Conservation (phyloP, 2,797 vertebrate species). For the Notolabrus celidotus region DNA sequence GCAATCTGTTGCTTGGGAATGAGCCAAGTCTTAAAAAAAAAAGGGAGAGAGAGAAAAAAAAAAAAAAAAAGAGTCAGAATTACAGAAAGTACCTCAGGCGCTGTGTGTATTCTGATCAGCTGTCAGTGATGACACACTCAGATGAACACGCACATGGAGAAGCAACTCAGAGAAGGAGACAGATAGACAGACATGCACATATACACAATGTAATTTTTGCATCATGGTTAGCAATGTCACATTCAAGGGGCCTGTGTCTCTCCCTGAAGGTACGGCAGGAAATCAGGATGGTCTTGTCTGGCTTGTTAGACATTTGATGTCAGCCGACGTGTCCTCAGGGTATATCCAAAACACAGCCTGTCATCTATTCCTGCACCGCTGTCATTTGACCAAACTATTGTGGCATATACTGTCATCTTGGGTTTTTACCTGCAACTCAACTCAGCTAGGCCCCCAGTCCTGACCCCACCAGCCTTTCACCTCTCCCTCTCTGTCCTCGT, state of each 20-base stretch:
- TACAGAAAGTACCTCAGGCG: constrained; percentile 80
- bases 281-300: constrained; percentile 73
- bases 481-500: constrained; percentile 20
- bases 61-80: constrained; percentile 60
- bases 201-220: constrained; percentile 75
- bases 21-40: constrained; percentile 71
- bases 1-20: constrained; percentile 84
- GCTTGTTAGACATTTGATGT: constrained; percentile 78
- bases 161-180: constrained; percentile 9
- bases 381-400: constrained; percentile 67
- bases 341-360: constrained; percentile 69
- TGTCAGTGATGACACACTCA: constrained; percentile 78
- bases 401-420: constrained; percentile 65
- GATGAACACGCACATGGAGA: constrained; percentile 60
- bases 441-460: constrained; percentile 35
- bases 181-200: constrained; percentile 50
- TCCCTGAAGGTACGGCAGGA: constrained; percentile 64
- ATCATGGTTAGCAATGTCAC: constrained; percentile 79
- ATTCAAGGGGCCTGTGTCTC: constrained; percentile 47
- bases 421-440: constrained; percentile 64
- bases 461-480: constrained; percentile 55
- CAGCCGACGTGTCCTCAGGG: constrained; percentile 64
- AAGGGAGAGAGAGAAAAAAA: constrained; percentile 26
- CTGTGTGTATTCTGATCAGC: constrained; percentile 78
- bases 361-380: constrained; percentile 61